Base-by-base conservation (phyloP, 2,888 invertebrate species). In the Eristalis arbustorum region DNA sequence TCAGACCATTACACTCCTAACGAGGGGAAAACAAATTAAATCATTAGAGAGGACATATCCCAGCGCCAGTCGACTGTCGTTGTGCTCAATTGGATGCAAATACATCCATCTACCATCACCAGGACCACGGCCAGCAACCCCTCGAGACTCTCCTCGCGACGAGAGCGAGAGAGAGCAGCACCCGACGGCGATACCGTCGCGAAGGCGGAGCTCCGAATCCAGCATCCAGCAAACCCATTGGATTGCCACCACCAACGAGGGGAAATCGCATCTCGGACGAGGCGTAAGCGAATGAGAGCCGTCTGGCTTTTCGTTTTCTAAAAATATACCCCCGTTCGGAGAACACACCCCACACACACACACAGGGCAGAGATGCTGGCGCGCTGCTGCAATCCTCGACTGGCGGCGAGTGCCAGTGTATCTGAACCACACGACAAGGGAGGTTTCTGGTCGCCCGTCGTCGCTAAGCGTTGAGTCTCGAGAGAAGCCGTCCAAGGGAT, bases 11-110 rank as follows among this genome's bases (percentile, higher is more conserved):
- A 91, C 91, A 91, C 90, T 91, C 90, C 91, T 91, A 92, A 92
- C 92, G 92, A 92, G 91, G 90, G 90, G 91, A 90, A 90, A 91
- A 91, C 91, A 92, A 92, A 92, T 92, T 92, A 92, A 92, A 92
- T 92, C 92, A 92, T 92, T 92, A 92, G 91, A 91, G 82, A 79
- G 73, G 75, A 78, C 76, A 85, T 85, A 81, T 85, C 82, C 79
- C 85, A 80, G 49, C 80, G 76, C 37, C 63, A 66, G 56, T 67
- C 80, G 76, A 37, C 63, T 69, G 56, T 67, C 59, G 85, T 87
- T 62, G 78, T 83, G 83, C 85, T 87, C 83, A 87, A 87, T 83
- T 87, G 85, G 85, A 87, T 87, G 74, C 84, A 72, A 78, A 88
- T 74, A 40, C 66, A 22, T 31, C 49, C 84, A 81, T 49, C 77